phyloP scores from a whole-genome alignment of 1,140 invertebrate genomes.

The Hesperophylax magnus region DNA sequence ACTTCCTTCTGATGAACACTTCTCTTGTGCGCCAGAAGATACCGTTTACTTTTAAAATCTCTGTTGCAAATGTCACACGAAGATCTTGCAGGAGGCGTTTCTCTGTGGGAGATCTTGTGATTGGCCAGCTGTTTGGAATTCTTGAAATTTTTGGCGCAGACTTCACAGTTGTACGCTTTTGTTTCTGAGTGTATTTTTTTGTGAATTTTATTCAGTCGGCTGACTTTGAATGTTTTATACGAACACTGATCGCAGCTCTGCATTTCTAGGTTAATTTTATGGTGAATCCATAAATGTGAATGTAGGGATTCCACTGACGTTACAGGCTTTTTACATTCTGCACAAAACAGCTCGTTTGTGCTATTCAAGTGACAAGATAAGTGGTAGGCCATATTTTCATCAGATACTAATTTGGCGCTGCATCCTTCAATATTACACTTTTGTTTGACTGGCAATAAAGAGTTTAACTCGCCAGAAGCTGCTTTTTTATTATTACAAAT shows the following conservation, averaged over 20 bases:
- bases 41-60: conserved; percentile 72
- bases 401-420: conserved; percentile 61
- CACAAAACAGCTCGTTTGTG: conserved; percentile 74
- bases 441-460: not conserved
- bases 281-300: conserved; percentile 83
- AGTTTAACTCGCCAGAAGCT: not conserved
- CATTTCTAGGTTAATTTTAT: conserved; percentile 83
- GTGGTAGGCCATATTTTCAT: conserved; percentile 70
- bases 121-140: conserved; percentile 82
- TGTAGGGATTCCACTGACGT: conserved; percentile 75
- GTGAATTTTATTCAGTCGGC: conserved; percentile 77
- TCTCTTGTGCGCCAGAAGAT: conserved; percentile 75
- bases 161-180: conserved; percentile 75
- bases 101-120: conserved; percentile 74
- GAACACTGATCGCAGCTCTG: conserved; percentile 77
- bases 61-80: conserved; percentile 76
- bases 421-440: conserved; percentile 63
- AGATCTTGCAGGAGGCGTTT: conserved; percentile 59
- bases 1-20: conserved; percentile 79
- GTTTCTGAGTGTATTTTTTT: conserved; percentile 78
- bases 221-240: conserved; percentile 77
- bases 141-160: conserved; percentile 84
- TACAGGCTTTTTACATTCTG: conserved; percentile 74
- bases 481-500: not conserved
- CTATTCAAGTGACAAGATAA: conserved; percentile 74